These are phyloP conservation scores for Hermatobates lingyangjiaoensis DNA, from an alignment of 1,140 invertebrate species.

Conservation along the genomic window DNA sequence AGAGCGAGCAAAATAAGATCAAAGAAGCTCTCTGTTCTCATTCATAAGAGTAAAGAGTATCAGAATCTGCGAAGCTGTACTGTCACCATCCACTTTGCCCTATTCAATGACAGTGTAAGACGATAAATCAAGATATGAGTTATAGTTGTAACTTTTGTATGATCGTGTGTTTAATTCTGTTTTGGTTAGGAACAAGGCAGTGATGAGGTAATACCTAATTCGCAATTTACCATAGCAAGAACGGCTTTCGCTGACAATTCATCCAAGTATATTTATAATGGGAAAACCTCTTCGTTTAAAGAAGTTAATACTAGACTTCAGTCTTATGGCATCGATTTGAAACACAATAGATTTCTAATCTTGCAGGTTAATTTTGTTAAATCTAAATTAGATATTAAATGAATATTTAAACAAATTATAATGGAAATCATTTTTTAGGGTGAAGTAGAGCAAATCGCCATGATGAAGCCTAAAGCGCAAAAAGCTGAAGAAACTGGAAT, in stretches of 20 bases:
- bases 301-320: constrained; percentile 63
- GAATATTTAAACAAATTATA: no score
- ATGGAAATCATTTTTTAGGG: no score
- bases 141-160: no score
- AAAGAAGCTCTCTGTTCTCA: constrained; percentile 82
- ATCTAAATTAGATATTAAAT: no score
- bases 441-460: constrained; percentile 96
- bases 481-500: constrained; percentile 79
- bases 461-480: constrained; percentile 93
- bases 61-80: constrained; percentile 59
- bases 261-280: constrained; percentile 71
- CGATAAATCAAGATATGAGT: no score
- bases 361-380: constrained; percentile 73
- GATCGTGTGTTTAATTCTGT: no score
- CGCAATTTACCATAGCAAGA: constrained; percentile 65
- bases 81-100: constrained; percentile 80
- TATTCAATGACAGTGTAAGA: constrained; percentile 58
- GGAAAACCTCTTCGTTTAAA: constrained; percentile 62
- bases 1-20: constrained; percentile 86
- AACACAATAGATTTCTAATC: constrained; percentile 95
- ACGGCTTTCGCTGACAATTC: constrained; percentile 77
- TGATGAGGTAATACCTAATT: constrained; percentile 55
- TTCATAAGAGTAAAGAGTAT: constrained; percentile 82
- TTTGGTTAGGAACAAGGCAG: no score
- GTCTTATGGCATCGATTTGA: constrained; percentile 78